phyloP scores from a whole-genome alignment of 2,888 invertebrate species.

The Apodemia zela region DNA sequence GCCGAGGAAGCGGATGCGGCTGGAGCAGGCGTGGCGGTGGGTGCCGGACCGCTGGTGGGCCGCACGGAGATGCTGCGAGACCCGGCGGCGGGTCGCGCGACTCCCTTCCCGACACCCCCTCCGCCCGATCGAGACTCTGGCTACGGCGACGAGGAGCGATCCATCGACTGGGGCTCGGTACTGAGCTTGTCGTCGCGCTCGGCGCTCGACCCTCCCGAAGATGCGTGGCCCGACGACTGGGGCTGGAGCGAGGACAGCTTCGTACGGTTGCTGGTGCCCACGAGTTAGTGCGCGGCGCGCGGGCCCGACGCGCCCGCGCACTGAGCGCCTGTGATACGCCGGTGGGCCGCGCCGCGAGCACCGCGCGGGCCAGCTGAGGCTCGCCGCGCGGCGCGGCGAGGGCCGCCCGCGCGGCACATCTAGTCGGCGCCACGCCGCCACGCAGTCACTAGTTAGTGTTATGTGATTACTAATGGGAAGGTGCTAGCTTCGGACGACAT shows the following conservation, averaged over 20 bases:
- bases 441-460: conserved; percentile 78
- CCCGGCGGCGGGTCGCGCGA: conserved; percentile 82
- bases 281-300: conserved; percentile 81
- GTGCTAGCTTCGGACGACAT: conserved; percentile 80
- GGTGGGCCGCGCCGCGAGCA: conserved; percentile 50
- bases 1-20: conserved; percentile 79
- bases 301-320: conserved; percentile 71
- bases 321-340: conserved; percentile 71
- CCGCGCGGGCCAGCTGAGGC: conserved; percentile 40
- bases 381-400: conserved; percentile 48
- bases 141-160: conserved; percentile 88
- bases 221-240: conserved; percentile 85
- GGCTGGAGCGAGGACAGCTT: conserved; percentile 85
- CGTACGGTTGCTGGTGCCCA: conserved; percentile 86
- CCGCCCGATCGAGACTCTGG: conserved; percentile 86
- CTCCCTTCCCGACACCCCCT: conserved; percentile 82
- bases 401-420: conserved; percentile 45
- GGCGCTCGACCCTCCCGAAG: conserved; percentile 91
- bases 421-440: conserved; percentile 57
- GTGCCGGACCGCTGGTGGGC: conserved; percentile 81
- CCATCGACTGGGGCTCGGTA: conserved; percentile 96
- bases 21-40: conserved; percentile 60
- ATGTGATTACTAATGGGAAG: conserved; percentile 77
- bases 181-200: conserved; percentile 92
- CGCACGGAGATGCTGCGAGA: conserved; percentile 63